A percentile compares a stretch with the other conserved stretches of the same genome.
Evolutionary conservation across 2,888 invertebrate genomes (phyloP).

Genomic region (Tuberolachnus salignus): DNA sequence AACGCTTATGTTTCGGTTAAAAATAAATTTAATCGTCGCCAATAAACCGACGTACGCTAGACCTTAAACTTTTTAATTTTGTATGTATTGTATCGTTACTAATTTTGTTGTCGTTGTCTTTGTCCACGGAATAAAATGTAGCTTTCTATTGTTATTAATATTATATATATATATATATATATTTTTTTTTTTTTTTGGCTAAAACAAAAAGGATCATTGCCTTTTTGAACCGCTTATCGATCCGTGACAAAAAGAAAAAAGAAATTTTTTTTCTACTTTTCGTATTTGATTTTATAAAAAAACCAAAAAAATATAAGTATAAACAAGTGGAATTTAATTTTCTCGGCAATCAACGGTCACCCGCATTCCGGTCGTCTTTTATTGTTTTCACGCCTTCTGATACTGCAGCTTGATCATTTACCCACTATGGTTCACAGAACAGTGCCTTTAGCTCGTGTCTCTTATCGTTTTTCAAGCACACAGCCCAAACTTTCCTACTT

Average conservation of each 20-base stretch:
- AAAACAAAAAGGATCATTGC: background rate
- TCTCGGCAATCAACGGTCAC: constrained; percentile 40
- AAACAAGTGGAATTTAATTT: constrained; percentile 49
- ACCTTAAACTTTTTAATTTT: too few relatives aligned
- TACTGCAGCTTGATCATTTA: too few relatives aligned
- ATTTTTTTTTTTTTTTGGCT: too few relatives aligned
- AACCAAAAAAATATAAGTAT: background rate
- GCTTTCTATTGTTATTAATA: constrained; percentile 1
- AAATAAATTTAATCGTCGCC: too few relatives aligned
- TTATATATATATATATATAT: too few relatives aligned
- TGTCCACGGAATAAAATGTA: background rate
- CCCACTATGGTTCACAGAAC: background rate
- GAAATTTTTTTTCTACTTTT: too few relatives aligned
- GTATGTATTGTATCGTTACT: too few relatives aligned
- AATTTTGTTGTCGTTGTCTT: too few relatives aligned
- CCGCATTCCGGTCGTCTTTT: background rate
- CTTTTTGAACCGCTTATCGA: constrained; percentile 23
- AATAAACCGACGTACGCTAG: too few relatives aligned
- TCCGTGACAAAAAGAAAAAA: too few relatives aligned
- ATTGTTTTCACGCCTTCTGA: constrained; percentile 41
- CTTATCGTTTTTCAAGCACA: constrained; percentile 45
- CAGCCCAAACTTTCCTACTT: constrained; percentile 15
- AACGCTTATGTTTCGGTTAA: too few relatives aligned
- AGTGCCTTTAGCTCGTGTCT: constrained; percentile 27
- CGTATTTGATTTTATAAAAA: constrained; percentile 18